Evolutionary conservation across 37 sponge, comb jelly and placozoan species (phyloP).

Genomic region (Halisarca cf. caerulea): DNA sequence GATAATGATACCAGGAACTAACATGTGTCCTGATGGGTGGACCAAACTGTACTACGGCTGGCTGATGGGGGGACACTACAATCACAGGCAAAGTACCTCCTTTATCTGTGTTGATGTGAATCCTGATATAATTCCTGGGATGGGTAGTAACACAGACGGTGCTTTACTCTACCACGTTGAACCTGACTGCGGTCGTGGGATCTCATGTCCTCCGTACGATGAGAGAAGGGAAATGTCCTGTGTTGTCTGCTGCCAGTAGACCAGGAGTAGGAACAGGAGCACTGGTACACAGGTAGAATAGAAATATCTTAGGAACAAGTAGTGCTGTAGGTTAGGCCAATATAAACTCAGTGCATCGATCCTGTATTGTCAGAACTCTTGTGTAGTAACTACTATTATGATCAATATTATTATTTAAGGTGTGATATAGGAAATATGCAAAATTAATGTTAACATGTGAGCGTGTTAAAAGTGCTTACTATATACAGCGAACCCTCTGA

Average conservation of each 20-base stretch:
- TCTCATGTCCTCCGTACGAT: conserved; percentile 53
- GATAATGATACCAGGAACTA: conserved; percentile 58
- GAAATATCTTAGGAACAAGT: no score
- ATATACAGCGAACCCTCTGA: no score
- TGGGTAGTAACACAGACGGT: conserved; percentile 1
- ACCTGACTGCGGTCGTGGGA: conserved; percentile 28
- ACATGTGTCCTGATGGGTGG: conserved; percentile 38
- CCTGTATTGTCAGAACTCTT: no score
- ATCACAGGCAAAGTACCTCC: background rate
- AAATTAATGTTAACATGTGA: no score
- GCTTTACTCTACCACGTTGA: conserved; percentile 43
- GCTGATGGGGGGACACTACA: conserved; percentile 41
- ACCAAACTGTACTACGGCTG: conserved; percentile 56
- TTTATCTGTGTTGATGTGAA: conserved; percentile 57
- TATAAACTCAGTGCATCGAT: no score
- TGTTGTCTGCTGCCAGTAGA: conserved; percentile 53
- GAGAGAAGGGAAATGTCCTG: conserved; percentile 43
- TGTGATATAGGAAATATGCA: no score
- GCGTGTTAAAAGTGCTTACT: no score
- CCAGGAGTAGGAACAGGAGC: no score
- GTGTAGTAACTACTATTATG: no score
- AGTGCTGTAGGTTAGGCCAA: no score
- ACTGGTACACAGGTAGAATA: no score
- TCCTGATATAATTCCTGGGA: conserved; percentile 30
- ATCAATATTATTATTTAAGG: no score